phyloP scores from a whole-genome alignment of 2,113 vertebrate genomes.

The Platysteira castanea region DNA sequence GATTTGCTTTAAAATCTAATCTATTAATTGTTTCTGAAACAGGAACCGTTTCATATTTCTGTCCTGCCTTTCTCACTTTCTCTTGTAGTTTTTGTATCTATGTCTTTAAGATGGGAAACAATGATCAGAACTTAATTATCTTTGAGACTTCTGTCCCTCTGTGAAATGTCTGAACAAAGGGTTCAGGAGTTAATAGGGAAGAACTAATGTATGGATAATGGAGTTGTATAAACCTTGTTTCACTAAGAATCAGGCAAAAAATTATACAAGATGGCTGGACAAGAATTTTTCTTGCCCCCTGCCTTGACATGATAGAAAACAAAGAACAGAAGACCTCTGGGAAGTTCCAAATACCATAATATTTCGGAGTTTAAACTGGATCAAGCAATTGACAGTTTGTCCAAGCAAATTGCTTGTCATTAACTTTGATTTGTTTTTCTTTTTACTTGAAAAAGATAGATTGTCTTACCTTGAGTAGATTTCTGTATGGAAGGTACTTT shows the following conservation, averaged over 20 bases:
- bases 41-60: neutral
- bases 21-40: neutral
- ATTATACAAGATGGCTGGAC: neutral
- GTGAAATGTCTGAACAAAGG: neutral
- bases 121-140: slow-evolving; percentile 35
- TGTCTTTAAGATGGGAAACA: neutral
- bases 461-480: neutral
- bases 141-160: slow-evolving; percentile 28
- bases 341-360: neutral
- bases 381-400: neutral
- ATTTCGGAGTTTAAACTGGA: neutral
- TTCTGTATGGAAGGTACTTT: neutral
- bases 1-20: neutral
- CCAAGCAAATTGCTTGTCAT: neutral
- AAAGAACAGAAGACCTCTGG: neutral
- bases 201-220: slow-evolving; percentile 4
- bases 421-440: neutral
- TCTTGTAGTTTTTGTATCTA: neutral
- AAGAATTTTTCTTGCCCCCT: neutral
- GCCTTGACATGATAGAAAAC: neutral
- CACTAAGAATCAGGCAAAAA: neutral
- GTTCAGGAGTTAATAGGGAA: slow-evolving; percentile 23
- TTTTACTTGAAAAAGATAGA: neutral
- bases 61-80: neutral
- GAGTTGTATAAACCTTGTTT: neutral